A percentile compares a stretch with the other conserved stretches of the same genome.
phyloP scores from a whole-genome alignment of 2,797 vertebrate species.

The Carapus acus region DNA sequence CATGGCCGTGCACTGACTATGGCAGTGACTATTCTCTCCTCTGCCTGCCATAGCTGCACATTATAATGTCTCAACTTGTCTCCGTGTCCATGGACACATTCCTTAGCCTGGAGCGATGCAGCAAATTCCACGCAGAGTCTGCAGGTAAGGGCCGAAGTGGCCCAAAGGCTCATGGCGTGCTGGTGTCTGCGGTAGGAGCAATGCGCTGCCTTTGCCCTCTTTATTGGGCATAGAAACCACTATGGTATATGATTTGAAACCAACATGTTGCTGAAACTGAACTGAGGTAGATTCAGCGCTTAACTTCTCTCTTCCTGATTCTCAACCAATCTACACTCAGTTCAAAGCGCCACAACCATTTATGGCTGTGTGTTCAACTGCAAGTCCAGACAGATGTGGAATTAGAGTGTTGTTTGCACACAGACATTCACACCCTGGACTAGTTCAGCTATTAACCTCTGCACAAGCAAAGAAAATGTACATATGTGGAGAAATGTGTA shows the following conservation, averaged over 20 bases:
- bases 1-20: neutral
- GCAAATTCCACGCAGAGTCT: conserved; percentile 26
- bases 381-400: conserved; percentile 67
- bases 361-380: conserved; percentile 57
- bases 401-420: conserved; percentile 25
- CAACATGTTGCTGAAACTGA: neutral
- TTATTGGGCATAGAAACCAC: neutral
- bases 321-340: conserved; percentile 52
- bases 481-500: too few relatives aligned
- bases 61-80: conserved; percentile 58
- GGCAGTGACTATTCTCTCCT: neutral
- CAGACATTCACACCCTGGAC: conserved; percentile 31
- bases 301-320: conserved; percentile 52
- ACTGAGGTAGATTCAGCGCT: neutral
- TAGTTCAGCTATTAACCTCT: conserved; percentile 6
- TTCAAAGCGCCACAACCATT: conserved; percentile 57
- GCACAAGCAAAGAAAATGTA: too few relatives aligned
- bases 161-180: neutral
- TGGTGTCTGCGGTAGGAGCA: neutral
- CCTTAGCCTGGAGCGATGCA: conserved; percentile 57
- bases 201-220: neutral
- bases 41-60: conserved; percentile 17
- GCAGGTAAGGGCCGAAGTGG: neutral
- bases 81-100: conserved; percentile 53
- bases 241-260: neutral